Evolutionary conservation across 2,113 vertebrate species (phyloP).

Genomic region (Strix aluco): DNA sequence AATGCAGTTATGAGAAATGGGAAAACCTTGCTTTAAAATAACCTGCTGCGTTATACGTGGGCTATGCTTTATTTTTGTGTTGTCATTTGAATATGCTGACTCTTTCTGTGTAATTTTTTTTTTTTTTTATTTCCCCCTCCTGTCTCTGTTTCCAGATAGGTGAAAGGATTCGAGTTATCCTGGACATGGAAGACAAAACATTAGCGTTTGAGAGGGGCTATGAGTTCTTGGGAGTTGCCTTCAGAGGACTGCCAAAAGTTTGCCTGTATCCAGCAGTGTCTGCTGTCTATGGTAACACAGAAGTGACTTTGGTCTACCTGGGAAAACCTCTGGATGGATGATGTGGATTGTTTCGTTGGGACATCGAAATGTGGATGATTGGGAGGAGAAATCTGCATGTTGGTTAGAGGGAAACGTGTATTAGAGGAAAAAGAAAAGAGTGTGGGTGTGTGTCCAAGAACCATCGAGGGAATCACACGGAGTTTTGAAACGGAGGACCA

Average conservation of each 20-base stretch:
- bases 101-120: background rate
- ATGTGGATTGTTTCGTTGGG: slow-evolving; percentile 36
- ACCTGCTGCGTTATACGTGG: fast-evolving
- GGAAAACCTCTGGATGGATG: slow-evolving; percentile 96
- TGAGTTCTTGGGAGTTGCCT: slow-evolving; percentile 96
- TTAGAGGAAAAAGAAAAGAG: slow-evolving; percentile 35
- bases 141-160: slow-evolving; percentile 87
- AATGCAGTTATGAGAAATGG: background rate
- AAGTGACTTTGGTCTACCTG: slow-evolving; percentile 99
- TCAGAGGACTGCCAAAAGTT: slow-evolving; percentile 94
- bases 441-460: slow-evolving; percentile 62
- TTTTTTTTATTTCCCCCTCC: background rate
- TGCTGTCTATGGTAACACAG: slow-evolving; percentile 98
- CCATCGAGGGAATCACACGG: slow-evolving; percentile 46
- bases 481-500: slow-evolving; percentile 66
- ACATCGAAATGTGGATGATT: slow-evolving; percentile 45
- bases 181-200: slow-evolving; percentile 99
- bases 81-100: background rate
- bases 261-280: slow-evolving; percentile 98
- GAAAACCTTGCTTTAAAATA: background rate
- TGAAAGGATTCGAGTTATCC: slow-evolving; percentile 96
- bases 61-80: background rate
- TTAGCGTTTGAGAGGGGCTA: slow-evolving; percentile 97
- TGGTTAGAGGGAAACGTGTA: slow-evolving; percentile 70
- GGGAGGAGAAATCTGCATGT: slow-evolving; percentile 72